Conservation (phyloP, 2,113 vertebrate species). For the Scatophagus argus region DNA sequence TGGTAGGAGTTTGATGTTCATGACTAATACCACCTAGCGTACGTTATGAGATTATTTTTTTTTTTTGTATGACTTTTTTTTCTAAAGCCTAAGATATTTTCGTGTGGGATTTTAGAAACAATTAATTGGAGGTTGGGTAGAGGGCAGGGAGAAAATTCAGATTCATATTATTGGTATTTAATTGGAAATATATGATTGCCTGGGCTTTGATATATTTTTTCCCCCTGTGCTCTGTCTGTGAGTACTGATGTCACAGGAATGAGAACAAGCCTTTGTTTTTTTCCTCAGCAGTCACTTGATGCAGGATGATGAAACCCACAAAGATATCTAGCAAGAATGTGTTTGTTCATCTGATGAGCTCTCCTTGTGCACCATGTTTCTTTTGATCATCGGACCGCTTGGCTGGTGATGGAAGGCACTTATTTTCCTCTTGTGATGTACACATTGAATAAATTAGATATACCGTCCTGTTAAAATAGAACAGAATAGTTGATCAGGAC, state of each 20-base stretch:
- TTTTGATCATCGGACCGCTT: slow-evolving; percentile 75
- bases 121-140: slow-evolving; percentile 39
- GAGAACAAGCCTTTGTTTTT: slow-evolving; percentile 81
- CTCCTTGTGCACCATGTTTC: slow-evolving; percentile 59
- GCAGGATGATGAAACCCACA: slow-evolving; percentile 84
- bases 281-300: slow-evolving; percentile 77
- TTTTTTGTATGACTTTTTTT: slow-evolving; percentile 29
- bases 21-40: slow-evolving; percentile 47
- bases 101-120: slow-evolving; percentile 22
- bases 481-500: slow-evolving; percentile 53
- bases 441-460: slow-evolving; percentile 67
- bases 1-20: slow-evolving; percentile 50
- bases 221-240: slow-evolving; percentile 27
- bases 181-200: slow-evolving; percentile 52
- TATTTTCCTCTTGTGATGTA: slow-evolving; percentile 57
- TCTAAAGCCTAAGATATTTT: slow-evolving; percentile 31
- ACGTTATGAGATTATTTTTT: slow-evolving; percentile 47
- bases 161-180: slow-evolving; percentile 49
- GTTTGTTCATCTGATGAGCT: slow-evolving; percentile 77
- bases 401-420: slow-evolving; percentile 62
- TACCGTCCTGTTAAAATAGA: slow-evolving; percentile 32
- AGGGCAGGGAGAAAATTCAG: slow-evolving; percentile 35
- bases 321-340: slow-evolving; percentile 83
- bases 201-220: slow-evolving; percentile 52
- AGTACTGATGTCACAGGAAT: slow-evolving; percentile 69